Percentiles rank a stretch among this genome's conserved stretches.
phyloP scores from a whole-genome alignment of 2,888 invertebrate species.

The Rotaria magnacalcarata region DNA sequence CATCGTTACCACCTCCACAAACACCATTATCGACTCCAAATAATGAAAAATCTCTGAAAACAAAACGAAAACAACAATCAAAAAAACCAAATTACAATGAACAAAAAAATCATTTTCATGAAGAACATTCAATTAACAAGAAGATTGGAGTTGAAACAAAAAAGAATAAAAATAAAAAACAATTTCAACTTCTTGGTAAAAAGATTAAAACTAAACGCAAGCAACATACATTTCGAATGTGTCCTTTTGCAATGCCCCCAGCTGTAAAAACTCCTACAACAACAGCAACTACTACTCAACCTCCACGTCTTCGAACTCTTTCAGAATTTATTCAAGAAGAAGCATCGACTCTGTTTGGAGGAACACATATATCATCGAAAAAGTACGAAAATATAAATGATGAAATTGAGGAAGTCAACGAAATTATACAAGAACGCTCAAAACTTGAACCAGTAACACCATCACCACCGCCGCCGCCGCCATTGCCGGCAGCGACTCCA shows the following conservation, averaged over 20 bases:
- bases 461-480: background rate
- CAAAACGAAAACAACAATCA: background rate
- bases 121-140: background rate
- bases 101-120: background rate
- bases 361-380: background rate
- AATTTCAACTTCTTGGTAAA: background rate
- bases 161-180: slow-evolving; percentile 12
- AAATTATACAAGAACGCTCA: background rate
- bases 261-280: background rate
- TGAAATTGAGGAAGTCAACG: background rate
- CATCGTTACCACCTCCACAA: slow-evolving; percentile 18
- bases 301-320: background rate
- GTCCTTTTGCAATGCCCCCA: no score
- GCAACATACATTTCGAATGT: no score
- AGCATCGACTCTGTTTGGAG: background rate
- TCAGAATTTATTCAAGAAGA: background rate
- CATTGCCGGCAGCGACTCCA: background rate
- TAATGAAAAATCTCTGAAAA: background rate
- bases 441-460: background rate
- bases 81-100: background rate
- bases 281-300: background rate
- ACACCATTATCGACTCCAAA: background rate
- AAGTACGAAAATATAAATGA: background rate
- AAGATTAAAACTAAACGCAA: background rate
- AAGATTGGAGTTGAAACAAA: background rate